Percentiles rank a stretch among this genome's conserved stretches.
These are phyloP conservation scores for Pseudochaenichthys georgianus DNA, from an alignment of 2,797 vertebrate species.

Conservation along the genomic window DNA sequence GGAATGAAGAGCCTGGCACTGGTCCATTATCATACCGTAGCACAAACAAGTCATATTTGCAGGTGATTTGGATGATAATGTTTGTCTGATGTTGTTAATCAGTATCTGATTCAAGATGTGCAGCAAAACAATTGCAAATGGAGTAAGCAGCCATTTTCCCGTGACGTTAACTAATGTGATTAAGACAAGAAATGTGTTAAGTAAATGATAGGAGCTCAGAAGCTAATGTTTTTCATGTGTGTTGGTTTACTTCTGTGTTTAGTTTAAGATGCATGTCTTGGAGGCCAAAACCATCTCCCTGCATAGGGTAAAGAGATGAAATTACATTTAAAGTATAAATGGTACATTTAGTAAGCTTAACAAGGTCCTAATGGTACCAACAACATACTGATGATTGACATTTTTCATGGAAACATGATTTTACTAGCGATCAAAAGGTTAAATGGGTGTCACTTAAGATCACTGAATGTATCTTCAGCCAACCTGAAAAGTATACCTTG, in stretches of 20 bases:
- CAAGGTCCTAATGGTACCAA: neutral
- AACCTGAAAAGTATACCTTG: neutral
- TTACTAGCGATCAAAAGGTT: neutral
- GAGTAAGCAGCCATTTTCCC: neutral
- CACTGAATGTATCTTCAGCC: neutral
- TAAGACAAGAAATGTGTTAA: conserved; percentile 1
- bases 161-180: conserved; percentile 12
- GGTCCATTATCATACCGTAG: neutral
- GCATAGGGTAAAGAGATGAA: neutral
- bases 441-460: neutral
- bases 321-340: neutral
- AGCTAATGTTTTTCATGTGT: neutral
- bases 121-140: conserved; percentile 4
- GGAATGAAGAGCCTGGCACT: neutral
- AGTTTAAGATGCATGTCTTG: neutral
- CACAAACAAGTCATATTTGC: conserved; percentile 24
- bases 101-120: conserved; percentile 11
- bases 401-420: neutral
- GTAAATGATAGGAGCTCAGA: conserved; percentile 8
- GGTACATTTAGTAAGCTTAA: neutral
- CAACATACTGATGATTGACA: neutral
- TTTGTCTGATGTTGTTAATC: conserved; percentile 34
- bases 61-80: conserved; percentile 8
- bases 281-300: neutral
- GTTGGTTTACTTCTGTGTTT: neutral